Percentiles rank a stretch among this genome's conserved stretches.
These are phyloP conservation scores for Tachycineta bicolor DNA, from an alignment of 2,113 vertebrate species.

Conservation along the genomic window DNA sequence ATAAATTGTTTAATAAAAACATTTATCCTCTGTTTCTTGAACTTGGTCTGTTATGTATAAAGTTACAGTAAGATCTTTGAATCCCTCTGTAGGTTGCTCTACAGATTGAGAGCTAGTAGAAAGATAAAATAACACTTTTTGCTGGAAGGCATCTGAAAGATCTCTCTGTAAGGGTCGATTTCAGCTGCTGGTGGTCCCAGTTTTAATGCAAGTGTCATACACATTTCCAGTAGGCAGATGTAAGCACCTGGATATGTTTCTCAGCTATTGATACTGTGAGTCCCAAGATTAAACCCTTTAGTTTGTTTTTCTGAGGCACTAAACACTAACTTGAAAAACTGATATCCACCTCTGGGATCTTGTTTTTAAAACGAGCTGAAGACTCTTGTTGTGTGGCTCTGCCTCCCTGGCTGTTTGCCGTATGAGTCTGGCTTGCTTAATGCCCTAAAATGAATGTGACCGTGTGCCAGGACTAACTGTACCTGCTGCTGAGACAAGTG, in stretches of 20 bases:
- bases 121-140: neutral
- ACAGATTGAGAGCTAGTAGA: neutral
- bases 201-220: neutral
- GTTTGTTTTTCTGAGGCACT: neutral
- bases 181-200: neutral
- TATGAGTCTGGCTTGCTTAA: neutral
- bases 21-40: neutral
- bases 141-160: neutral
- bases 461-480: neutral
- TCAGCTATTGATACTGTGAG: neutral
- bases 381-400: neutral
- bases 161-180: neutral
- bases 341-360: neutral
- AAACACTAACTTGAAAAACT: neutral
- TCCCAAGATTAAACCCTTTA: neutral
- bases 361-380: neutral
- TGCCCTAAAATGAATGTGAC: neutral
- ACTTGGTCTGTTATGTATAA: neutral
- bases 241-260: neutral
- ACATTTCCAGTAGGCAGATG: neutral
- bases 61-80: neutral
- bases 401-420: neutral
- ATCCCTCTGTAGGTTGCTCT: neutral
- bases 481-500: neutral
- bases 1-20: constrained; percentile 20